Conservation (phyloP, 2,113 vertebrate species). For the Zosterops borbonicus region DNA sequence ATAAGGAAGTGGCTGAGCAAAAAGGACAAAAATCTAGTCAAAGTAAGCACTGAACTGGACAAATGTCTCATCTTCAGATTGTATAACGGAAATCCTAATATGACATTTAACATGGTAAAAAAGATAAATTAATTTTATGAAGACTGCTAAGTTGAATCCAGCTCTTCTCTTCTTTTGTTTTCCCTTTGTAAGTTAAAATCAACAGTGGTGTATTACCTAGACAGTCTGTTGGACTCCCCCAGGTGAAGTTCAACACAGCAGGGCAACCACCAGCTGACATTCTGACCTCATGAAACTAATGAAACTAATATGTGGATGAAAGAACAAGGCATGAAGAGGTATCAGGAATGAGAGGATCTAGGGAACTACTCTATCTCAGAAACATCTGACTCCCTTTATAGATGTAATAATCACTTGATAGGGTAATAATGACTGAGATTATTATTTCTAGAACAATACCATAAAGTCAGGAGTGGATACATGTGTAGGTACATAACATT, state of each 20-base stretch:
- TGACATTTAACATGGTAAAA: background rate
- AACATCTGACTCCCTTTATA: background rate
- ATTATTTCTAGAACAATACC: background rate
- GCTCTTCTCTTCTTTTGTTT: background rate
- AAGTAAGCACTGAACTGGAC: background rate
- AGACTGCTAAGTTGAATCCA: background rate
- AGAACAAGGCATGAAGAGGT: background rate
- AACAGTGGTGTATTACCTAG: background rate
- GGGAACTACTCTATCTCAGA: background rate
- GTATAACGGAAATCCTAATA: background rate
- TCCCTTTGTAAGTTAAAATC: background rate
- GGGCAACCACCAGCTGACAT: background rate
- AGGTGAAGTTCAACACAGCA: background rate
- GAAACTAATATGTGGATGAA: background rate
- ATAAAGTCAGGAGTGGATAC: background rate
- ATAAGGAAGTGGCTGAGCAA: background rate
- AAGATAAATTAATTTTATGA: background rate
- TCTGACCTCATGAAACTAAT: background rate
- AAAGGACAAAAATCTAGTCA: background rate
- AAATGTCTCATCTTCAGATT: background rate
- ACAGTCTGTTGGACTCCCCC: background rate
- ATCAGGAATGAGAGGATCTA: background rate
- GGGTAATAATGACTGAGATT: background rate
- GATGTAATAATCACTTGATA: background rate
- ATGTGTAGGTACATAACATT: background rate